Evolutionary conservation across 2,888 invertebrate species (phyloP), one percentile per base, ranked within the genome.

Genomic region (Mimumesa dahlbomi): DNA sequence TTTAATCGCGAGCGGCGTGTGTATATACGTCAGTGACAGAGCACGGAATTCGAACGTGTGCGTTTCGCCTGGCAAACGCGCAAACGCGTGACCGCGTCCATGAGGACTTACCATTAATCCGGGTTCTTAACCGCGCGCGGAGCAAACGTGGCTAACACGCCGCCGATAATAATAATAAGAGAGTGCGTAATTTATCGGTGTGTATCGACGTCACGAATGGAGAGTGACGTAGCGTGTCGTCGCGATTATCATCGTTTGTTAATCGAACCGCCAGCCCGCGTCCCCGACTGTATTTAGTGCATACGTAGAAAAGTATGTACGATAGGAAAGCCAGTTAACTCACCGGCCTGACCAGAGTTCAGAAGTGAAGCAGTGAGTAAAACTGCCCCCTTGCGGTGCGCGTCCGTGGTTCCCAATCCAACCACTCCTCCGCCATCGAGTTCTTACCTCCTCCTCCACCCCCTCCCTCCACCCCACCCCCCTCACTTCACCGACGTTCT

Each of bases 351-450:
- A 67, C 70, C 70, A 57, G 77, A 77, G 75, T 79, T 82, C 82
- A 73, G 79, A 81, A 68, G 71, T 72, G 70, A 68, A 77, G 73
- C 76, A 74, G 75, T 65, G 71, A 76, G 79, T 79, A 66, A 83
- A 85, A 81, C 84, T 84, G 84, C 85, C 84, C 84, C 84, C 84
- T 85, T 67, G 85, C 81, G 84, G 84, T 80, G 73, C 73, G 80
- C 81, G 73, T 75, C 69, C 74, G 81, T 72, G 83, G 78, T 83
- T 76, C 77, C 76, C 81, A 77, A 81, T 79, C 82, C 77, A 79
- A 84, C 78, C 81, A 81, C 82, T 84, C 81, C 81, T 83, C 80
- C 79, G 74, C 77, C 81, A 80, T 82, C 82, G 73, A 77, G 76
- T 81, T 82, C 83, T 82, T 82, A 84, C 82, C 83, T 78, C 82